Base-by-base conservation (phyloP, 2,888 invertebrate genomes). In the Serrognathus titanus region DNA sequence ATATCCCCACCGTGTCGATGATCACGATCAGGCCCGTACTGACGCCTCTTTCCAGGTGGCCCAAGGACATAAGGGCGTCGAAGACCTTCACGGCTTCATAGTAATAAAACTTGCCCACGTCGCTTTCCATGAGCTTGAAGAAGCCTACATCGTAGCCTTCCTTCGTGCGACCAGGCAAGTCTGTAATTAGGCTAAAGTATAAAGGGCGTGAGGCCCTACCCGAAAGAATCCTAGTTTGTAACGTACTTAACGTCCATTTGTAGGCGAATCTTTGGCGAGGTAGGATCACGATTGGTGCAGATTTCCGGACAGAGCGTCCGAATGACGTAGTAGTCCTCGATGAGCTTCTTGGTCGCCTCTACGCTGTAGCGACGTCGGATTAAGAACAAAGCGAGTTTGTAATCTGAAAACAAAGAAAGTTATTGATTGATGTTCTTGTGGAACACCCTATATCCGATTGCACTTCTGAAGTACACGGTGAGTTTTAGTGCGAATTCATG, bases 301-400 rank as follows among this genome's bases (percentile, higher is more conserved):
- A 73, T 58, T 55, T 74, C 74, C 1, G 73, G 73, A 49, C 71
- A 60, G 16, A 65, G 51, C 4, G 62, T 51, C 12, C 70, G 61
- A 5, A 69, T 59, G 0, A 66, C 66, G 56, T 71, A 73, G 45
- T 70, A 73, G 59, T 64, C 69, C 40, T 71, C 71, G 13, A 74
- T 53, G 49, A 66, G 69, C 40, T 61, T 53, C 48, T 73, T 72
- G 1, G 68, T 60, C 40, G 58, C 53, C 54, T 73, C 71, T 6
- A 70, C 60, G 13, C 87, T 85, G 64, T 83, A 83, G 55, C 82
- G 79, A 73, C 89, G 88, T 69, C 88, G 87, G 72, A 89, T 86
- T 62, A 85, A 83, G 55, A 87, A 86, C 38, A 88, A 74, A 52
- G 86, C 82, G 7, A 86, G 78, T 55, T 75, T 71, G 40, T 71